Percentiles rank a stretch among this genome's conserved stretches.
phyloP scores from a whole-genome alignment of 2,888 invertebrate species.

The Drosophila monieri region DNA sequence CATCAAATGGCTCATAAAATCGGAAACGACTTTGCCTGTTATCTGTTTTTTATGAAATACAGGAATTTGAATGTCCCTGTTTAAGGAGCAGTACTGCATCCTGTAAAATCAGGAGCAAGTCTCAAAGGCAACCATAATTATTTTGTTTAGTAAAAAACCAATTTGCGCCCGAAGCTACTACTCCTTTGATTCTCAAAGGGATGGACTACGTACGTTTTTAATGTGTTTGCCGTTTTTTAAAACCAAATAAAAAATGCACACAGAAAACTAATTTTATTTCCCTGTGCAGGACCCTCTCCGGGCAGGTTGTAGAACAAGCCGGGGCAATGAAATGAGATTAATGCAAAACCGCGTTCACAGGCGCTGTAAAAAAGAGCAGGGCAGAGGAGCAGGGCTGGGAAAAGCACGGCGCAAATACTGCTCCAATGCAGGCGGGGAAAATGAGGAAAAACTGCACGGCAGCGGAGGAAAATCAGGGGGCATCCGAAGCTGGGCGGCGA shows the following conservation, averaged over 20 bases:
- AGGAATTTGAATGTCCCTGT: background rate
- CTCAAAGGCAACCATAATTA: no score
- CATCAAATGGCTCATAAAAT: background rate
- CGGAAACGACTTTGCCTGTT: background rate
- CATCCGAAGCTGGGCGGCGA: conserved; percentile 21
- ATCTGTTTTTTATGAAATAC: background rate
- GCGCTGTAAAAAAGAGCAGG: conserved; percentile 51
- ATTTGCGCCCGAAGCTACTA: background rate
- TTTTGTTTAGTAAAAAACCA: no score
- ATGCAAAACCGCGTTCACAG: conserved; percentile 72
- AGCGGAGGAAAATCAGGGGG: conserved; percentile 7
- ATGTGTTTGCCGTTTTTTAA: background rate
- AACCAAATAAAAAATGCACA: conserved; percentile 2
- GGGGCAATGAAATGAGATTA: conserved; percentile 77
- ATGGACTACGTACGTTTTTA: background rate
- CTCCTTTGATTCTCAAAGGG: background rate
- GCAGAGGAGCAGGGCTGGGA: conserved; percentile 28
- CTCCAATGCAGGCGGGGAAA: conserved; percentile 25
- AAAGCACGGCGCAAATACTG: conserved; percentile 64
- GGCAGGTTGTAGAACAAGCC: conserved; percentile 48
- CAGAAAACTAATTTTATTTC: background rate
- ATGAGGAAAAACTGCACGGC: conserved; percentile 2
- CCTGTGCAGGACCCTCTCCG: conserved; percentile 6
- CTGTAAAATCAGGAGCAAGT: no score
- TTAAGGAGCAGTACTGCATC: no score